Evolutionary conservation across 2,888 invertebrate genomes (phyloP), one percentile per base, ranked within the genome.

Genomic region (Fragum sueziense): DNA sequence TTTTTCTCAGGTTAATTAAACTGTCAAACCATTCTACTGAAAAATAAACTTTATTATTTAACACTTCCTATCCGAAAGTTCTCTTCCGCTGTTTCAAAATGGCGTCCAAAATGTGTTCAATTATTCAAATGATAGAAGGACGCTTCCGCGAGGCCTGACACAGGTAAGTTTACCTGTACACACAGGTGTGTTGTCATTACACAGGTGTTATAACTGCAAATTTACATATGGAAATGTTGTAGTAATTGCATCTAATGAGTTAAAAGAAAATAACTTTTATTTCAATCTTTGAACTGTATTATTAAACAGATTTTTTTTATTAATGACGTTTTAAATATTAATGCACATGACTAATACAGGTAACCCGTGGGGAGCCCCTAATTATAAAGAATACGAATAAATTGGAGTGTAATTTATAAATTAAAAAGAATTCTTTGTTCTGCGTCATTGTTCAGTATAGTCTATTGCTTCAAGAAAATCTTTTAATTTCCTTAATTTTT

Each of bases 21-120:
- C 54, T 73, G 34, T 76, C 68, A 80, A 14, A 72, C 47, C 73
- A 29, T 33, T 20, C 47, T 67, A 33, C 3, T n/a, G 29, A 54
- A 34, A 62, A 74, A 37, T 62, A 31, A 57, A 74, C 29, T 51
- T 62, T 69, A 34, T 22, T 33, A 47, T 33, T n/a, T 37, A 41
- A 41, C 57, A 71, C 61, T 68, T 70, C 62, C 57, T 70, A 70
- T 29, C 74, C 69, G 65, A 70, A 54, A 29, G 67, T 78, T 70
- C 76, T 65, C 74, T 51, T 78, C 78, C 82, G 79, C 82, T 81
- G n/a, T 79, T 78, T 86, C 89, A 88, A 89, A 88, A 89, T 89
- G 89, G 89, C 89, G 88, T 83, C 73, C 71, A 37, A 79, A 76
- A 54, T 76, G 75, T 78, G 84, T 83, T 78, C 74, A 78, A 80